phyloP scores from a whole-genome alignment of 2,888 invertebrate species.

The Notodonta ziczac region DNA sequence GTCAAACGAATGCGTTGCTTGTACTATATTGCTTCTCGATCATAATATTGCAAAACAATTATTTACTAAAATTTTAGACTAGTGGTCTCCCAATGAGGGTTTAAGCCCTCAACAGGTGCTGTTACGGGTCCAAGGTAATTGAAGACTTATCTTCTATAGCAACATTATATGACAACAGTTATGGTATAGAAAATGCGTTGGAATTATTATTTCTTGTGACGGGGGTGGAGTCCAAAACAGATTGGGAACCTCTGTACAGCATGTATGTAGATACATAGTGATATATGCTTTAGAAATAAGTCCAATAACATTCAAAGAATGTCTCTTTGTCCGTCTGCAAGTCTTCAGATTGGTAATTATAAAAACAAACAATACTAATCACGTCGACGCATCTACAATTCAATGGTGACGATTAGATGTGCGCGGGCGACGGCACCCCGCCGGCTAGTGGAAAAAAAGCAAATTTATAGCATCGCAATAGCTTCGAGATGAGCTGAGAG shows the following conservation, averaged over 20 bases:
- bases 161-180: too few relatives aligned
- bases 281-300: neutral
- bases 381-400: conserved; percentile 52
- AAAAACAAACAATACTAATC: conserved; percentile 47
- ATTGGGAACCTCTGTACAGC: neutral
- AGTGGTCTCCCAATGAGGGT: too few relatives aligned
- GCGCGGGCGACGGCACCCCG: conserved; percentile 52
- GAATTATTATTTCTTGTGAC: too few relatives aligned
- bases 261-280: neutral
- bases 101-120: too few relatives aligned
- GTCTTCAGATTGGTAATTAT: conserved; percentile 26
- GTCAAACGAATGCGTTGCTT: too few relatives aligned
- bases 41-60: too few relatives aligned
- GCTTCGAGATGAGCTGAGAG: conserved; percentile 11
- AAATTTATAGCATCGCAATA: conserved; percentile 39
- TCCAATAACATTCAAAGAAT: neutral
- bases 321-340: neutral
- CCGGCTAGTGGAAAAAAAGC: conserved; percentile 48
- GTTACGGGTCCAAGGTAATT: too few relatives aligned
- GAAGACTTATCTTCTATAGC: too few relatives aligned
- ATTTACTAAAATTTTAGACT: too few relatives aligned
- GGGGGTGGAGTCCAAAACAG: too few relatives aligned
- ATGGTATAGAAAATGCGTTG: too few relatives aligned
- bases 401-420: conserved; percentile 55
- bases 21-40: too few relatives aligned